Evolutionary conservation across 2,888 invertebrate species (phyloP), one percentile per base, ranked within the genome.

Genomic region (Anthophora plumipes): DNA sequence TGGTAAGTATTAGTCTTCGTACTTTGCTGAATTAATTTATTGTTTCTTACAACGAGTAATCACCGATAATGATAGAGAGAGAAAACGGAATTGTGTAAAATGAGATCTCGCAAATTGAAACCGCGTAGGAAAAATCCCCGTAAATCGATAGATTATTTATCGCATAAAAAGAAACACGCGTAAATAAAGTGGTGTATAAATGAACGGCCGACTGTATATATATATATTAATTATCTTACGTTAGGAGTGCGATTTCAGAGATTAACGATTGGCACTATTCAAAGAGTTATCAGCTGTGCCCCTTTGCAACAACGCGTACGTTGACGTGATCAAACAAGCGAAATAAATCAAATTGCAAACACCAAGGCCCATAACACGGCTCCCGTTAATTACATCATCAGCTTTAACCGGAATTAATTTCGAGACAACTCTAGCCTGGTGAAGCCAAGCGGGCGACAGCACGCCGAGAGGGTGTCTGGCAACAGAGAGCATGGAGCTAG

Each of bases 341-440:
- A 76, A 77, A 76, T 74, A 57, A 74, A 77, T 77, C 76, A 77
- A 76, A 77, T 41, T n/a, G 67, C 60, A 67, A 67, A 76, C 22
- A 52, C 46, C 25, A 12, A 39, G 20, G 48, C 64, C 76, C 52
- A 60, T 75, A 77, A 69, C 69, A 20, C 46, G 48, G 61, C 41
- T 31, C 69, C 70, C 57, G 77, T 69, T 77, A 77, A 69, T 79
- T 79, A 69, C 63, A 68, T 63, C 78, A 55, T 55, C 60, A 61
- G 71, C 67, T 67, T 78, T 80, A 80, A 78, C 60, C 43, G 63
- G 71, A 71, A 80, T 80, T 80, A 80, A 80, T 71, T 67, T 60
- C 71, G 79, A 80, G 79, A 52, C 52, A 70, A 60, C 50, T 66
- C 39, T 55, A 60, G 48, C 43, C 52, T 25, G 20, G 71, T 43